Evolutionary conservation across 2,888 invertebrate species (phyloP), one percentile per base, ranked within the genome.

Genomic region (Scaeva pyrastri): DNA sequence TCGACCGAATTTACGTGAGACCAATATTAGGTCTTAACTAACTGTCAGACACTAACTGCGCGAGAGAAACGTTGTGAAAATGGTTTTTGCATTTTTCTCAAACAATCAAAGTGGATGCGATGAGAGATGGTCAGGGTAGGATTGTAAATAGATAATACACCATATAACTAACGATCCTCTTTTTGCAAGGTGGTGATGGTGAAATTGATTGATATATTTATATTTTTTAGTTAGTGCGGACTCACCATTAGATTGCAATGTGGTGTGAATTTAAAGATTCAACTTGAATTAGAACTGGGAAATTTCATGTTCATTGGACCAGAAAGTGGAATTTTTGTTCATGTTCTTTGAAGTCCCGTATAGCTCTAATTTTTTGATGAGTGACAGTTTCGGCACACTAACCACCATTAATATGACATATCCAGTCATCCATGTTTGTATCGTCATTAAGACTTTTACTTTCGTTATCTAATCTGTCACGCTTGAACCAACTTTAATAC

Each of bases 21-120:
- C 19, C 66, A 48, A 14, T 36, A 64, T 26, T 23, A 45, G 45
- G 62, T 10, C 41, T 64, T 23, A 36, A 7, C 39, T 6, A n/a
- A 21, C 41, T 55, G 55, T 31, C 55, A 12, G n/a, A 55, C 55
- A 12, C n/a, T 6, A n/a, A 43, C 41, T 5, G 36, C 19, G n/a
- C 55, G 39, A 12, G 66, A 68, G 78, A 83, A 83, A 83, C 73
- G 77, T 36, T 80, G 80, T 60, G 68, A 75, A 66, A 62, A 52
- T 48, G 45, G 43, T 56, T 84, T 74, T 71, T 84, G 56, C 70
- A 52, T 80, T 80, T 84, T 84, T 84, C 84, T 80, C 84, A 84
- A 84, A 80, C 84, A 84, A 84, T 84, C 84, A 80, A 39, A 45
- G 31, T 55, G 75, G 70, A 31, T 31, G 3, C 31, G 31, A 31